Base-by-base conservation (phyloP, 2,888 invertebrate genomes). In the Nesidiocoris tenuis region DNA sequence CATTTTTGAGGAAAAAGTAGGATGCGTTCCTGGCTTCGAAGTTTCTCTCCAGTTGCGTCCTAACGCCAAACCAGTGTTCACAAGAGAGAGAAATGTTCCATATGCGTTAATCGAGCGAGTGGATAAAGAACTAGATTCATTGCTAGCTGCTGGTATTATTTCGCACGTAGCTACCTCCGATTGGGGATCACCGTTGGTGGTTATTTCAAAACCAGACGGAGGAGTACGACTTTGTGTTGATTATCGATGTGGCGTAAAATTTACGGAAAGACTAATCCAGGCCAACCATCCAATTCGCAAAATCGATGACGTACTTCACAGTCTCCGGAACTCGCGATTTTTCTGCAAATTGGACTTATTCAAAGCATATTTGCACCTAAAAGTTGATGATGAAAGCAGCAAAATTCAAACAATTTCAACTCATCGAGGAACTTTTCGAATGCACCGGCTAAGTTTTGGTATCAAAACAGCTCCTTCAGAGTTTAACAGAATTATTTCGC, bases 261-360 rank as follows among this genome's bases (percentile, higher is more conserved):
- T n/a, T n/a, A 59, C 3, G 5, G 64, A 63, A 2, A n/a, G 64
- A 5, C 64, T 63, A 3, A 21, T 63, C 5, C 5, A 63, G 16
- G 77, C 78, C 64, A 74, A 80, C 54, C 79, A 76, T 54, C 79
- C 80, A 23, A 78, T 80, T 7, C 59, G 61, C 5, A 17, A 22
- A 25, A 76, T 79, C 21, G 66, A 66, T 2, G 66, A 66, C 19
- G 66, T 66, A 12, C 25, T 66, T 9, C n/a, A 66, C 39, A 66
- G 66, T 39, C 25, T 66, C 7, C 66, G 66, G 5, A 17, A 17
- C 7, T 66, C 66, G 7, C 5, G 39, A 54, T 66, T 18, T 24
- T 66, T 66, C 39, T 66, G 66, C 39, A 66, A 66, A 17, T 5
- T 66, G 2, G 66, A 66, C 18, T 39, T 66, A 12, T 66, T 39